Evolutionary conservation across 2,888 invertebrate genomes (phyloP), one percentile per base, ranked within the genome.

Genomic region (Coecobrya sp.): DNA sequence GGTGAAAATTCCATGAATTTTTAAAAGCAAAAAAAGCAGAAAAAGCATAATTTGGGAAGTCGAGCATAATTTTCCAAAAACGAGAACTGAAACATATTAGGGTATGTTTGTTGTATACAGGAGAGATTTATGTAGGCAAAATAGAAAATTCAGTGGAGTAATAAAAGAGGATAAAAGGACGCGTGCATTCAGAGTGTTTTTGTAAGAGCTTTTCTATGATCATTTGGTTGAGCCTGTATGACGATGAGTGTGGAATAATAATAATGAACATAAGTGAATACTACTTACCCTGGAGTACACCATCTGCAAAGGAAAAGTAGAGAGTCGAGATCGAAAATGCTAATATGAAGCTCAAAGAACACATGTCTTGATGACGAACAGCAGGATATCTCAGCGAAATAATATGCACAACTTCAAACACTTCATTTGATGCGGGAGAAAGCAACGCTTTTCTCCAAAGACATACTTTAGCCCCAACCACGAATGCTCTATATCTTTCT

Each of bases 241-340:
- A 22, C 62, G 22, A 1, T 11, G 3, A 62, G 4, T 27, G 65
- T 22, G 22, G 76, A 76, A 19, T 36, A 45, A 76, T 76, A 45
- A 76, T 76, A 52, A 52, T 52, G 16, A 52, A 25, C 42, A 49
- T 45, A 81, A 81, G 19, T 84, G 68, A 55, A 79, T 82, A 16
- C 19, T 36, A 49, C 90, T 93, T 79, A 93, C 93, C 93, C 62
- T 91, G 93, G 36, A 91, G 49, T 65, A 93, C 93, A n/a, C 92
- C 93, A 84, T 91, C 93, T 82, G 89, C 92, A 70, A 86, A 89
- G 45, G 92, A 93, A 42, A 85, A 65, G 62, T 82, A 91, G 52
- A 92, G 89, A 49, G 86, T 89, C 65, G 89, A 79, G 73, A 91
- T 92, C 70, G 82, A 92, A 89, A 93, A 79, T 73, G 91, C 86